Percentiles rank a stretch among this genome's conserved stretches.
Conservation (phyloP, 2,888 invertebrate genomes). For the Deroplatys truncata region DNA sequence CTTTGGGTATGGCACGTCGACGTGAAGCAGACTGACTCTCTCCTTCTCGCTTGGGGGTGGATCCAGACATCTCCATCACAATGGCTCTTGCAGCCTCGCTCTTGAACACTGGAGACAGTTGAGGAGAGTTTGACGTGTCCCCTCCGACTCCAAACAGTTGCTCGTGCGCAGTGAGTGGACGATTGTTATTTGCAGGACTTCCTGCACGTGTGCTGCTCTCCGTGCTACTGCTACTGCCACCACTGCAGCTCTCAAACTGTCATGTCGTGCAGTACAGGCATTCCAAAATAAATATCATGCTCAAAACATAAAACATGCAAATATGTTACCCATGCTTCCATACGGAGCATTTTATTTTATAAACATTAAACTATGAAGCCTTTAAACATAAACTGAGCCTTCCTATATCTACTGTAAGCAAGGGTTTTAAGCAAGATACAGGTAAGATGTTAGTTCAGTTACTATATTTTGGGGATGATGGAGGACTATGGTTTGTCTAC, state of each 20-base stretch:
- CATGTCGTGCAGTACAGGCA: neutral
- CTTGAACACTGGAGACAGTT: conserved; percentile 77
- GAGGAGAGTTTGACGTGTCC: conserved; percentile 44
- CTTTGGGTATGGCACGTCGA: conserved; percentile 65
- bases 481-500: too few species aligned
- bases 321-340: neutral
- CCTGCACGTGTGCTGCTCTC: conserved; percentile 34
- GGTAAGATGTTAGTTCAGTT: too few species aligned
- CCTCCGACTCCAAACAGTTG: conserved; percentile 38
- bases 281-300: conserved; percentile 15
- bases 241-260: conserved; percentile 30
- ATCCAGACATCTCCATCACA: conserved; percentile 68
- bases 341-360: neutral
- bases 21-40: conserved; percentile 25
- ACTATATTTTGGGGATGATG: too few species aligned
- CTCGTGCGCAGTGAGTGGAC: conserved; percentile 40
- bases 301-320: conserved; percentile 1
- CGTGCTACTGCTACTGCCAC: conserved; percentile 27
- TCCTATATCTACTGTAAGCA: too few species aligned
- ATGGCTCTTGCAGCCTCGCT: conserved; percentile 84
- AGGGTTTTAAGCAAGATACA: too few species aligned
- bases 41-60: neutral
- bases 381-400: neutral
- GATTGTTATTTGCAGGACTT: conserved; percentile 34
- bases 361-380: neutral